phyloP scores from a whole-genome alignment of 2,888 invertebrate species.

The Sarcophaga carnaria region DNA sequence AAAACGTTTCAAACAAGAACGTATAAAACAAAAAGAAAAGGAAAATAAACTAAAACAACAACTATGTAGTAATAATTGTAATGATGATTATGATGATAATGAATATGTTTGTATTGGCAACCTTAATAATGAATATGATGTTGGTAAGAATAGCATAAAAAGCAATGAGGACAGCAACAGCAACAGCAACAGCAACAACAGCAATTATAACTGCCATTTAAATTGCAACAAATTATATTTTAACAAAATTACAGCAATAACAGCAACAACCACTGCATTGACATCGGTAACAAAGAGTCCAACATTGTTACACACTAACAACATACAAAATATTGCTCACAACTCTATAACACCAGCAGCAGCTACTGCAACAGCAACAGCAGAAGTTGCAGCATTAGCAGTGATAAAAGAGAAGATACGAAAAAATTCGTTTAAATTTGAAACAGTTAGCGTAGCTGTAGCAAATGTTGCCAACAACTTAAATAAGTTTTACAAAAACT shows the following conservation, averaged over 20 bases:
- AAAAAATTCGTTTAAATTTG: constrained; percentile 17
- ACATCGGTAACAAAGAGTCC: constrained; percentile 12
- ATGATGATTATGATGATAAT: constrained; percentile 28
- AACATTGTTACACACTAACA: not conserved
- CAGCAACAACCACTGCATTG: constrained; percentile 57
- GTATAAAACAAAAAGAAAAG: constrained; percentile 28
- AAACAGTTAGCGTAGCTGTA: constrained; percentile 1
- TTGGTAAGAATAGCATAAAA: constrained; percentile 57
- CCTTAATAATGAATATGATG: constrained; percentile 47
- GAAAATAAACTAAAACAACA: constrained; percentile 1
- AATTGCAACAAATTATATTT: constrained; percentile 63
- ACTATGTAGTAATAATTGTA: constrained; percentile 7
- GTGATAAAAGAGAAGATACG: not conserved
- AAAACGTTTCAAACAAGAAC: constrained; percentile 36
- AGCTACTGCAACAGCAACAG: constrained; percentile 39
- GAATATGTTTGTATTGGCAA: constrained; percentile 36
- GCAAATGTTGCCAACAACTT: constrained; percentile 66
- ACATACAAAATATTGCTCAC: not conserved
- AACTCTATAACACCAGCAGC: not conserved
- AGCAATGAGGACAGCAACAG: constrained; percentile 49
- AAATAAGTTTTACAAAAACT: constrained; percentile 59
- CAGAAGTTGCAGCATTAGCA: constrained; percentile 32
- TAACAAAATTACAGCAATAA: constrained; percentile 62
- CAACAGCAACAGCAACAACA: constrained; percentile 52
- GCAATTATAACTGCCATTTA: constrained; percentile 67